Evolutionary conservation across 2,888 invertebrate genomes (phyloP).

Genomic region (Synanthedon tipuliformis): DNA sequence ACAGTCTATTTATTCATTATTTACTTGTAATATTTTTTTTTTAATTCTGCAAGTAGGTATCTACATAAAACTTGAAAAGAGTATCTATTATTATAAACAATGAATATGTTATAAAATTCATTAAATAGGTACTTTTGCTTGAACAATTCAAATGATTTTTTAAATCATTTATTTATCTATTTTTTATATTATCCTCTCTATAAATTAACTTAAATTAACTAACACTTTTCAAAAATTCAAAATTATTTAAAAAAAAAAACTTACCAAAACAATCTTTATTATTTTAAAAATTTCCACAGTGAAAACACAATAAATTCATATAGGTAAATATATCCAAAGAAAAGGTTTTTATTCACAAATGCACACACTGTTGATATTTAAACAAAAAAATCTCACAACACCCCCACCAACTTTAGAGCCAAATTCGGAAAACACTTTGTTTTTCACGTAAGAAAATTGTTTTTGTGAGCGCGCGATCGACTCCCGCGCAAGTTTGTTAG

Average conservation of each 20-base stretch:
- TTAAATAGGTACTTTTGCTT: no score
- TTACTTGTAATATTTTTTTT: no score
- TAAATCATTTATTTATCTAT: no score
- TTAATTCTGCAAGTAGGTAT: no score
- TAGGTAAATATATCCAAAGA: not conserved
- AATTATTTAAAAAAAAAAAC: not conserved
- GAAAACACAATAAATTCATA: not conserved
- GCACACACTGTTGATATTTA: not conserved
- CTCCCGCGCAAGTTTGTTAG: conserved; percentile 41
- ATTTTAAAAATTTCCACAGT: not conserved
- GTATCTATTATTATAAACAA: no score
- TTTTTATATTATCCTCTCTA: no score
- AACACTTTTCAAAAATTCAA: not conserved
- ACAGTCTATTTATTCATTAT: no score
- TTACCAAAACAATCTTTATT: not conserved
- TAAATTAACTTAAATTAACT: no score
- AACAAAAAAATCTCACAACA: not conserved
- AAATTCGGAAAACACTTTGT: not conserved
- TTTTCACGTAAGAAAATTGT: conserved; percentile 16
- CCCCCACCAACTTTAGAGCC: not conserved
- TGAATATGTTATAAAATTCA: no score
- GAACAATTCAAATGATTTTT: no score
- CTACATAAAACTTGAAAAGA: no score
- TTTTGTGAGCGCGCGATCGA: conserved; percentile 23
- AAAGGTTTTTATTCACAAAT: not conserved